These are phyloP conservation scores for Geopemphigus sp. DNA, from an alignment of 1,140 invertebrate species.

Conservation along the genomic window DNA sequence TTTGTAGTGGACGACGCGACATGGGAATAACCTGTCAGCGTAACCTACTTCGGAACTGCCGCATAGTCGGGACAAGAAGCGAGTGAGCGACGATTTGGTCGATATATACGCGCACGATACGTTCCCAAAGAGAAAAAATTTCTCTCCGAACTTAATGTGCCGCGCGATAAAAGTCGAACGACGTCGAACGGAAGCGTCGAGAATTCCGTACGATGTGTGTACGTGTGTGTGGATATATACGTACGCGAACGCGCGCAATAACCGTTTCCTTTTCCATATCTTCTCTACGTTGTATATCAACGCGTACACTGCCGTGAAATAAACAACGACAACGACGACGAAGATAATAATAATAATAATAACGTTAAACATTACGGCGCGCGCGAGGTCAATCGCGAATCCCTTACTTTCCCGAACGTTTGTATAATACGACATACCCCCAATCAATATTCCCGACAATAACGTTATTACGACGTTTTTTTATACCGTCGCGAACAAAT, in stretches of 20 bases:
- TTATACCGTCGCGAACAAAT: no score
- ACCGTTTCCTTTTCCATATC: neutral
- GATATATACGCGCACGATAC: no score
- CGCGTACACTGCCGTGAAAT: neutral
- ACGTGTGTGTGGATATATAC: neutral
- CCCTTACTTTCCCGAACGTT: no score
- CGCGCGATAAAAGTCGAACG: constrained; percentile 15
- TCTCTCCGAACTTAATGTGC: neutral
- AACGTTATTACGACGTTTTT: no score
- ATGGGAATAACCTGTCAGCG: constrained; percentile 3
- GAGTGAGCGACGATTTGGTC: neutral
- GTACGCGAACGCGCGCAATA: neutral
- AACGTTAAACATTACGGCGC: neutral
- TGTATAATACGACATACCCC: no score
- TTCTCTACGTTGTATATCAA: neutral
- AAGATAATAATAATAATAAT: no score
- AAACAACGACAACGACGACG: neutral
- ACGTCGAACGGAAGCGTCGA: neutral
- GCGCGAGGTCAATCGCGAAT: neutral
- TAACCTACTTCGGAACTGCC: constrained; percentile 21
- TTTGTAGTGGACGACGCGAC: constrained; percentile 13
- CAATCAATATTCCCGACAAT: no score
- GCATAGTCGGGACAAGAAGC: neutral
- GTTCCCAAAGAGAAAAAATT: constrained; percentile 7
- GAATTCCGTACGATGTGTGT: no score